Percentiles rank a stretch among this genome's conserved stretches.
These are phyloP conservation scores for Darevskia nairensis DNA, from an alignment of 2,797 vertebrate species.

Conservation along the genomic window DNA sequence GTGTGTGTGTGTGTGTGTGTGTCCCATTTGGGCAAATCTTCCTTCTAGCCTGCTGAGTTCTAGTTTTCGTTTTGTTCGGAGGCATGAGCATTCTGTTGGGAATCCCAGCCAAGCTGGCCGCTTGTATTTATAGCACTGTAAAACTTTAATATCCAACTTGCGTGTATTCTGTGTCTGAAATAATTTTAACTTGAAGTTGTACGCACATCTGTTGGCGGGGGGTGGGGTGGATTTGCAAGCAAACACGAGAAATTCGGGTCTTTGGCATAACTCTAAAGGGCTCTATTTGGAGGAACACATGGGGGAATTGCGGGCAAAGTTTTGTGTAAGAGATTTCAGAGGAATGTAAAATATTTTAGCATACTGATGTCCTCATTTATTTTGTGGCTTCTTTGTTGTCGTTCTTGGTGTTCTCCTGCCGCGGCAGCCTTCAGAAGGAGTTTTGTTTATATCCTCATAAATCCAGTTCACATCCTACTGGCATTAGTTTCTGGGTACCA, in stretches of 20 bases:
- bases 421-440: constrained; percentile 20
- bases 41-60: not conserved
- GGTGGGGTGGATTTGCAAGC: not conserved
- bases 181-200: constrained; percentile 50
- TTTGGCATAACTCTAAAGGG: constrained; percentile 36
- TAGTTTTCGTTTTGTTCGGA: no score
- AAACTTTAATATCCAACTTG: constrained; percentile 26
- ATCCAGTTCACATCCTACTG: not conserved
- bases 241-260: no score
- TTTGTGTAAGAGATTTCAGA: constrained; percentile 45
- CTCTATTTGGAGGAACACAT: constrained; percentile 29
- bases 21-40: not conserved
- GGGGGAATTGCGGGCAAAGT: constrained; percentile 38
- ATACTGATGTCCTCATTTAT: constrained; percentile 10
- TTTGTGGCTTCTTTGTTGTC: constrained; percentile 42
- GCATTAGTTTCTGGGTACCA: not conserved
- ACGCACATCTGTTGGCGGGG: constrained; percentile 37
- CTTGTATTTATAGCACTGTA: constrained; percentile 42
- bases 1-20: no score
- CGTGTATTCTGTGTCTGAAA: constrained; percentile 58
- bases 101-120: constrained; percentile 1
- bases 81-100: constrained; percentile 7
- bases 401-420: constrained; percentile 1
- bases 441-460: not conserved
- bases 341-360: constrained; percentile 56